A percentile compares a stretch with the other conserved stretches of the same genome.
phyloP scores from a whole-genome alignment of 2,797 vertebrate genomes.

The Borostomias antarcticus region DNA sequence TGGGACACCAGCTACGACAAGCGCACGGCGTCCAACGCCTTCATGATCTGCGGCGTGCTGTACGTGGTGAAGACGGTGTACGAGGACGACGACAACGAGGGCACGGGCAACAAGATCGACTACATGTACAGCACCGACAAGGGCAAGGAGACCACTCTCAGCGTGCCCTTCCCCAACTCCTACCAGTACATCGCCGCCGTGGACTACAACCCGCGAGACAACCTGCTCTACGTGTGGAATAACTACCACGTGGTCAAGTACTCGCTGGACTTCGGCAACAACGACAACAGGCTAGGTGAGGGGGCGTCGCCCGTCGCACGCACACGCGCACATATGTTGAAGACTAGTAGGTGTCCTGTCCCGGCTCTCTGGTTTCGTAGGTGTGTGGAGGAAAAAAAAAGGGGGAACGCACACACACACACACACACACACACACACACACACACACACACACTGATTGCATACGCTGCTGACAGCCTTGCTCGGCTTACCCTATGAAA shows the following conservation, averaged over 20 bases:
- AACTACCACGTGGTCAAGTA: conserved; percentile 99
- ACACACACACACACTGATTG: not conserved
- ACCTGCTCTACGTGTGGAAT: conserved; percentile 98
- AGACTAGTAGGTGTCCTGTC: no score
- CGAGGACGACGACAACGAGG: conserved; percentile 97
- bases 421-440: not conserved
- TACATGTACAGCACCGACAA: conserved; percentile 97
- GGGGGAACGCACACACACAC: not conserved
- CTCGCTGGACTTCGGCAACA: conserved; percentile 92
- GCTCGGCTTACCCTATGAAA: conserved; percentile 32
- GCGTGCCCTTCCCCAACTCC: conserved; percentile 95
- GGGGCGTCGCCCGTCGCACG: conserved; percentile 24
- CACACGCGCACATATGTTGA: not conserved
- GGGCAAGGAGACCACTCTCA: conserved; percentile 88
- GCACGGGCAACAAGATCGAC: conserved; percentile 98
- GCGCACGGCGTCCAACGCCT: conserved; percentile 79
- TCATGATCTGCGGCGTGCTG: conserved; percentile 83
- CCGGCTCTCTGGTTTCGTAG: no score
- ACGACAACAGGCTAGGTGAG: conserved; percentile 89
- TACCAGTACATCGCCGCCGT: conserved; percentile 99
- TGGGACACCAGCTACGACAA: conserved; percentile 83
- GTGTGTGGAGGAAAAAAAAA: no score
- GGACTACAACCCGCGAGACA: conserved; percentile 99
- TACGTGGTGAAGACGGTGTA: conserved; percentile 95
- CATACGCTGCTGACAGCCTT: not conserved